Conservation (phyloP, 1,140 invertebrate genomes). For the Drosophila mauritiana region DNA sequence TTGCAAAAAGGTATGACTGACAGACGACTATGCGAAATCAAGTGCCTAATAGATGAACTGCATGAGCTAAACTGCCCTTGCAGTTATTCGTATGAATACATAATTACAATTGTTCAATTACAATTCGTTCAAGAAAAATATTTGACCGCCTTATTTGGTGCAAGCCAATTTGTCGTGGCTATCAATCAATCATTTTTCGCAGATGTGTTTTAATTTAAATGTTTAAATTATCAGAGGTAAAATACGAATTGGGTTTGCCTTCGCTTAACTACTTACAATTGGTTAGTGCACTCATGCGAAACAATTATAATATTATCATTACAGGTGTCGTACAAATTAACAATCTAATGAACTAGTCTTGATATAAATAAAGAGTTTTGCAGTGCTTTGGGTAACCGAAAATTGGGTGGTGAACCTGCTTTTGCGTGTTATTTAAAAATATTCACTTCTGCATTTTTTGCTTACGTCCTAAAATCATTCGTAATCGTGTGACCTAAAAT, state of each 20-base stretch:
- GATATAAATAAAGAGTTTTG: slow-evolving; percentile 60
- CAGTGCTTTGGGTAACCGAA: slow-evolving; percentile 39
- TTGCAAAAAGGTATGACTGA: slow-evolving; percentile 60
- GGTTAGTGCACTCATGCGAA: slow-evolving; percentile 37
- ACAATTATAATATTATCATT: slow-evolving; percentile 53
- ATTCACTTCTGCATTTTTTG: slow-evolving; percentile 52
- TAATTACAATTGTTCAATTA: slow-evolving; percentile 67
- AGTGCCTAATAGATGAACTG: slow-evolving; percentile 41
- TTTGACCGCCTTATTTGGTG: slow-evolving; percentile 26
- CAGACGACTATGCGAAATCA: slow-evolving; percentile 47
- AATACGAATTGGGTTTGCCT: slow-evolving; percentile 53
- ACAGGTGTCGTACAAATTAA: slow-evolving; percentile 64
- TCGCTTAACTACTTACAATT: slow-evolving; percentile 61
- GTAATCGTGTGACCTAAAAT: slow-evolving; percentile 68
- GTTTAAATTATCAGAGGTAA: slow-evolving; percentile 66
- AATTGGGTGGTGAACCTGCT: slow-evolving; percentile 29
- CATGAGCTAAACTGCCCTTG: slow-evolving; percentile 28
- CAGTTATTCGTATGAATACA: slow-evolving; percentile 69
- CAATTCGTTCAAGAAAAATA: slow-evolving; percentile 56
- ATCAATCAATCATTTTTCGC: slow-evolving; percentile 17
- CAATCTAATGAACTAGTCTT: slow-evolving; percentile 64
- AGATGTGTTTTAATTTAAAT: slow-evolving; percentile 47
- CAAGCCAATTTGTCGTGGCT: slow-evolving; percentile 2
- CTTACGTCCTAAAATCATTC: slow-evolving; percentile 72
- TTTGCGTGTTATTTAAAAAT: slow-evolving; percentile 60